Conservation (phyloP, 2,113 vertebrate genomes). For the Platichthys stellatus region DNA sequence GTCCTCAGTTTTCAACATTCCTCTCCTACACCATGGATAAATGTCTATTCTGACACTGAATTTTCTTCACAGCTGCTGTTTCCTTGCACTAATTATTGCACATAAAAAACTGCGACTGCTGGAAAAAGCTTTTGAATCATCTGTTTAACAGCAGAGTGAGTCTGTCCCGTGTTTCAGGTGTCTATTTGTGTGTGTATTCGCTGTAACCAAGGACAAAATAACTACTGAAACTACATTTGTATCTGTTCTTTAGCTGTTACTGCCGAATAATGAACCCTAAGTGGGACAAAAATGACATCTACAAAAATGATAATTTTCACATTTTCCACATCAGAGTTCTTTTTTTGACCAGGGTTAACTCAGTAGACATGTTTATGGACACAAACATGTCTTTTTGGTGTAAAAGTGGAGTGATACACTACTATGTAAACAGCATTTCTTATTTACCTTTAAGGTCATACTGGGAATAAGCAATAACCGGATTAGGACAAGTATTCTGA, state of each 20-base stretch:
- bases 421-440: too few relatives aligned
- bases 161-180: constrained; percentile 12
- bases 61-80: background rate
- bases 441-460: too few relatives aligned
- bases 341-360: background rate
- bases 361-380: background rate
- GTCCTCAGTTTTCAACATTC: constrained; percentile 30
- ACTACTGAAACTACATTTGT: constrained; percentile 25
- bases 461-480: too few relatives aligned
- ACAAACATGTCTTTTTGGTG: background rate
- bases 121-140: background rate
- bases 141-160: constrained; percentile 39
- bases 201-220: constrained; percentile 49
- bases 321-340: too few relatives aligned
- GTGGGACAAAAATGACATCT: background rate
- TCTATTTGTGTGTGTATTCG: constrained; percentile 9
- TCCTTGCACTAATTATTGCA: background rate
- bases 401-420: too few relatives aligned
- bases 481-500: too few relatives aligned
- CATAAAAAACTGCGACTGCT: background rate
- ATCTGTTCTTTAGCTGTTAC: constrained; percentile 47
- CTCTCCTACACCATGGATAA: constrained; percentile 38
- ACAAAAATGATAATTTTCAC: too few relatives aligned
- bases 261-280: constrained; percentile 44
- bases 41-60: background rate